These are phyloP conservation scores for Lagria hirta DNA, from an alignment of 2,888 invertebrate species.

Conservation along the genomic window DNA sequence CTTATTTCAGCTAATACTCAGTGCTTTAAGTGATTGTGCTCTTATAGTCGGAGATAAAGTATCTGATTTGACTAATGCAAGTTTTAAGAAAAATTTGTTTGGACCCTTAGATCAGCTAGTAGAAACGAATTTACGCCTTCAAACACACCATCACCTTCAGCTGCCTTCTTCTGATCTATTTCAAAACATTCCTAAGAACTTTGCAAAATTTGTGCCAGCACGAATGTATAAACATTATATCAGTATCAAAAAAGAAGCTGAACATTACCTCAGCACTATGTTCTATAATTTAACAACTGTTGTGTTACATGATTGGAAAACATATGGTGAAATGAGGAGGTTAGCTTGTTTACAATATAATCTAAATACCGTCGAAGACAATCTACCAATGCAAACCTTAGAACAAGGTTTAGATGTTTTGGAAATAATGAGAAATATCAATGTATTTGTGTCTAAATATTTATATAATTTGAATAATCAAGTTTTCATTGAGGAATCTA, in stretches of 20 bases:
- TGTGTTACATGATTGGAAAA: constrained; percentile 96
- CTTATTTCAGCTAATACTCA: constrained; percentile 46
- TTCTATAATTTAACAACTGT: constrained; percentile 98
- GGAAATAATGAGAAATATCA: constrained; percentile 95
- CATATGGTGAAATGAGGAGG: constrained; percentile 95
- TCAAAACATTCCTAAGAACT: constrained; percentile 44
- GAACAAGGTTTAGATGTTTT: constrained; percentile 97
- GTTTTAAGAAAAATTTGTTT: constrained; percentile 62
- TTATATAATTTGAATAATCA: constrained; percentile 96
- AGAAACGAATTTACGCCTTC: constrained; percentile 89
- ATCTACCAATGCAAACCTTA: constrained; percentile 92
- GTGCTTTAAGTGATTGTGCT: constrained; percentile 48
- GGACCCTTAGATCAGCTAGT: constrained; percentile 80
- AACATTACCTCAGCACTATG: constrained; percentile 89
- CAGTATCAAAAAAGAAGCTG: constrained; percentile 59
- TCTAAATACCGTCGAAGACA: constrained; percentile 83
- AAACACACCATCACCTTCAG: constrained; percentile 89
- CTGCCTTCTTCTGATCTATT: constrained; percentile 60
- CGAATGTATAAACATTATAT: constrained; percentile 50
- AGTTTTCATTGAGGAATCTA: constrained; percentile 89
- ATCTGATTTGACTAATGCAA: constrained; percentile 49
- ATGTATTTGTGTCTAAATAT: constrained; percentile 91
- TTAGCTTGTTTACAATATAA: constrained; percentile 84
- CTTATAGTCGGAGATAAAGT: constrained; percentile 44
- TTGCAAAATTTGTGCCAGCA: constrained; percentile 45